Base-by-base conservation (phyloP, 2,888 invertebrate genomes). In the Cryptus viduatorius region DNA sequence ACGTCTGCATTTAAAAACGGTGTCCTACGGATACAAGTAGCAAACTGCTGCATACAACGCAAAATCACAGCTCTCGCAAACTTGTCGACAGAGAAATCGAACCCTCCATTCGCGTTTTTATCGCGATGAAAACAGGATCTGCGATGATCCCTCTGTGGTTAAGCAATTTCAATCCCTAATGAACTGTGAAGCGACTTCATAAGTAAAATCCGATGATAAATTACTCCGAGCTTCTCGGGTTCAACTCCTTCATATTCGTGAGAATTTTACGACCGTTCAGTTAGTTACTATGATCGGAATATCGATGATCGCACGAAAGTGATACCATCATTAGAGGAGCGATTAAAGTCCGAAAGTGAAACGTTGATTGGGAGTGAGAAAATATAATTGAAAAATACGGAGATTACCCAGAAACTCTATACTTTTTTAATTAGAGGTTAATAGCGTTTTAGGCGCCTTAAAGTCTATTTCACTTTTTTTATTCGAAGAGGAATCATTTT, bases 141-240 rank as follows among this genome's bases (percentile, higher is more conserved):
- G 72, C 67, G 44, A 56, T 72, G 19, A 64, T 82, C 31, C 48
- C 4, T 37, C 4, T 37, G 48, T 3, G 65, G 24, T 53, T 46
- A 31, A 72, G 71, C 42, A 44, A 72, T 29, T 67, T 19, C 44
- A 46, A 16, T 10, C 65, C 19, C 46, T 42, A 16, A 44, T 7
- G 46, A 42, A 59, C 65, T 80, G 14, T 5, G n/a, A n/a, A 44
- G 48, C 37, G 10, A 19, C 0, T 19, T 10, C 29, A 44, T 48
- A 10, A 56, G 53, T 65, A 1, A 64, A 42, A 69, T 48, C n/a
- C 14, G 48, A 12, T 48, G 14, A 48, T n/a, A 48, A 48, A 48
- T 48, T n/a, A 48, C 48, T 10, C 14, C 48, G 48, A n/a, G 3
- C 12, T 48, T n/a, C 12, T 48, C 12, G 3, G n/a, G 12, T 10